phyloP scores from a whole-genome alignment of 2,113 vertebrate genomes.

The Actenoides hombroni region DNA sequence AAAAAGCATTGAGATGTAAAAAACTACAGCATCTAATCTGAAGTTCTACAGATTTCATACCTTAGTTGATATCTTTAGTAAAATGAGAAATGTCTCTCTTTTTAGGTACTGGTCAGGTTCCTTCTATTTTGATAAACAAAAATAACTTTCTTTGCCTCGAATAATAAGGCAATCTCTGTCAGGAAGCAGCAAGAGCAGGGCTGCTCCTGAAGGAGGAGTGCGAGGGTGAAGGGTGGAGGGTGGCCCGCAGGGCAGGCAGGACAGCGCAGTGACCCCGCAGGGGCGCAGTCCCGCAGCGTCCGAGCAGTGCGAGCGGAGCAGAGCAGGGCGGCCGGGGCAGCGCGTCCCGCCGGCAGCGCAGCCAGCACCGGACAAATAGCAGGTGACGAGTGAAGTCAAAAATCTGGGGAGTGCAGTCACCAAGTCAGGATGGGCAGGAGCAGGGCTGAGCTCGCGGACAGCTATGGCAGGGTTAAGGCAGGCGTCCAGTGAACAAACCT shows the following conservation, averaged over 20 bases:
- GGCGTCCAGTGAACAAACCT: not conserved
- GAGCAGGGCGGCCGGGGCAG: fast-evolving
- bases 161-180: not conserved
- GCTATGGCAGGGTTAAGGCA: fast-evolving
- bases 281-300: fast-evolving
- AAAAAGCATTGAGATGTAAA: not conserved
- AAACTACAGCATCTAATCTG: not conserved
- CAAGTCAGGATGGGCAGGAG: not conserved
- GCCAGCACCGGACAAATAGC: fast-evolving
- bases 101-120: not conserved
- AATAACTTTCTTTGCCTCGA: not conserved
- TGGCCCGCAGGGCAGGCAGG: not conserved
- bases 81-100: not conserved
- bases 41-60: not conserved
- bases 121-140: not conserved
- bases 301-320: not conserved
- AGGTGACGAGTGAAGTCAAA: not conserved
- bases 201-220: not conserved
- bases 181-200: not conserved
- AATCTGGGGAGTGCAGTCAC: not conserved
- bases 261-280: fast-evolving
- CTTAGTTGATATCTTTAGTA: not conserved
- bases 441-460: fast-evolving
- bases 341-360: fast-evolving
- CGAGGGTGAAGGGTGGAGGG: fast-evolving